Evolutionary conservation across 1,140 invertebrate genomes (phyloP), one percentile per base, ranked within the genome.

Genomic region (Drosophila mojavensis): DNA sequence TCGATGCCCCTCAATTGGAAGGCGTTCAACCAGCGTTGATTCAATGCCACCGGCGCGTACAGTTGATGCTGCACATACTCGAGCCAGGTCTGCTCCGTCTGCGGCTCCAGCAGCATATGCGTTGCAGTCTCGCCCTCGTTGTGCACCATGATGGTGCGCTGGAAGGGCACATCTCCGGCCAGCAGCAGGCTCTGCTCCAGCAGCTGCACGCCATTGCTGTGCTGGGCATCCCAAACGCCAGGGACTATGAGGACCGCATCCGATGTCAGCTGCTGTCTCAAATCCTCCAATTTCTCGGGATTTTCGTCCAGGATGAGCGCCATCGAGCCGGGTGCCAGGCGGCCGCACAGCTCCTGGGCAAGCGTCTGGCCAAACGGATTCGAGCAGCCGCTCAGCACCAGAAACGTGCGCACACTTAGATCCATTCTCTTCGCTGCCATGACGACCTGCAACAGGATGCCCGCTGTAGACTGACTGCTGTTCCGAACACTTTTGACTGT

Each of bases 91-190:
- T 94, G 80, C 5, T 94, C 63, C 83, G 96, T 91, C 10, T 94
- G 76, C 93, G 90, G 96, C 93, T 63, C 95, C 93, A 51, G 81
- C 84, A 30, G 94, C 94, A 72, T 92, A 91, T 81, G 95, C 17
- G 86, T 91, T 11, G 97, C 97, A n/a, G 97, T 81, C 7, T 96
- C 95, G 0, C 97, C 98, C 17, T 96, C 97, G 94, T 99, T 99
- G 88, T 99, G 97, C 68, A 99, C 94, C 7, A 99, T 94, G 2
- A 98, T 91, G 13, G 94, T 93, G 70, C 95, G 93, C 60, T 96
- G 93, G 88, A 96, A 97, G 1, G 13, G 5, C 4, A 13, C 17
- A 1, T 13, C 6, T 0, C 33, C 1, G 20, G 15, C 3, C 13
- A 58, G 64, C 5, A 41, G 7, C 45, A 88, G 11, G 1, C 62